Evolutionary conservation across 2,113 vertebrate genomes (phyloP).

Genomic region (Crotalus horridus): DNA sequence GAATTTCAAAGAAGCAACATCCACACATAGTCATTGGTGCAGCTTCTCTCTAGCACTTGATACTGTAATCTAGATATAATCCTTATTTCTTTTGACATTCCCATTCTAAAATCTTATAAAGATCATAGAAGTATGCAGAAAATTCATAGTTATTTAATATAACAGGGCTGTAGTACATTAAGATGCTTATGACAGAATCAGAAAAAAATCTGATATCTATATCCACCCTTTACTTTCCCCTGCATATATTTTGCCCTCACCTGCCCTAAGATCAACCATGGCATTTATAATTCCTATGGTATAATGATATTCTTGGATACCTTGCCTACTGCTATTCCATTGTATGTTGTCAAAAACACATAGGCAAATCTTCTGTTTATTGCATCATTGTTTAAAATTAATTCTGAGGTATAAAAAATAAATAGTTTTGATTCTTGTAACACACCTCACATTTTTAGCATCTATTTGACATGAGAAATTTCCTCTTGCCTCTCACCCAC

Average conservation of each 20-base stretch:
- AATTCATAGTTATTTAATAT: not conserved
- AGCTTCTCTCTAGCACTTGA: not conserved
- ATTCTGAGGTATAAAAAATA: not conserved
- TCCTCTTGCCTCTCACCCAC: not conserved
- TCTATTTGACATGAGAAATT: not conserved
- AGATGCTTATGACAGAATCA: not conserved
- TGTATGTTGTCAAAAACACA: not conserved
- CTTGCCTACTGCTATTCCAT: not conserved
- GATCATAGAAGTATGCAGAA: not conserved
- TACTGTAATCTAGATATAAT: not conserved
- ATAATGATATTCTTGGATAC: not conserved
- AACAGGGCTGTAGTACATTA: not conserved
- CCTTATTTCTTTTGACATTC: not conserved
- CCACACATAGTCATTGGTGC: not conserved
- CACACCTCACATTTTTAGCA: not conserved
- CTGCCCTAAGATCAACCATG: not conserved
- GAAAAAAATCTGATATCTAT: not conserved
- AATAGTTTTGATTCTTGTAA: not conserved
- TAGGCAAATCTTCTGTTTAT: not conserved
- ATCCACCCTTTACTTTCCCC: not conserved
- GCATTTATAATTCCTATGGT: not conserved
- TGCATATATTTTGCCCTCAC: not conserved
- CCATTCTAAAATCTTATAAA: not conserved
- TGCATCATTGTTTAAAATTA: not conserved
- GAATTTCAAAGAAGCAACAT: not conserved